A percentile compares a stretch with the other conserved stretches of the same genome.
Conservation (phyloP, 2,113 vertebrate species). For the Pedionomus torquatus region DNA sequence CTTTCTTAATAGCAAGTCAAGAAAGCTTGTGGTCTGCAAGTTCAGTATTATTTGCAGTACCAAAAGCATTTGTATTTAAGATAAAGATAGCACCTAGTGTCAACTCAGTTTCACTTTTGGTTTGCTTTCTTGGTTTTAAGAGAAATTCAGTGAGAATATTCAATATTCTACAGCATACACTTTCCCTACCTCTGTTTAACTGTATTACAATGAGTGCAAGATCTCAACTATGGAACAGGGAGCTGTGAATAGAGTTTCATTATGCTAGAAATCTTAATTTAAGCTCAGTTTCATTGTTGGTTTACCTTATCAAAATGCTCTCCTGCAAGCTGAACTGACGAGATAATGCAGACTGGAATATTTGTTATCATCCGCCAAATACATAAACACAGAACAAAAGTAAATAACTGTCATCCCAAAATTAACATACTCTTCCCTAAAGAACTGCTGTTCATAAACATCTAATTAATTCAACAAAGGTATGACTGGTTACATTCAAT, state of each 20-base stretch:
- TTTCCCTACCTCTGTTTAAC: not conserved
- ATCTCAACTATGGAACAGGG: not conserved
- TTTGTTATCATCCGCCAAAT: constrained; percentile 21
- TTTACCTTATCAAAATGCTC: constrained; percentile 49
- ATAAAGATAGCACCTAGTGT: not conserved
- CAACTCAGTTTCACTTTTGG: not conserved
- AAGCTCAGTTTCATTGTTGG: constrained; percentile 38
- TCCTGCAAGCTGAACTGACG: constrained; percentile 47
- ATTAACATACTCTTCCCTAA: constrained; percentile 47
- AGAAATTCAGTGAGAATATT: not conserved
- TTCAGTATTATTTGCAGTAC: not conserved
- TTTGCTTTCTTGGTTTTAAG: not conserved
- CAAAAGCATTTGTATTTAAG: not conserved
- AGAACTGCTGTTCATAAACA: constrained; percentile 49
- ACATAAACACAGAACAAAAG: constrained; percentile 47
- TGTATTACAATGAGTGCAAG: not conserved
- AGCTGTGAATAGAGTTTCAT: constrained; percentile 15
- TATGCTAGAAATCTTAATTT: constrained; percentile 57
- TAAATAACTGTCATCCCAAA: constrained; percentile 48
- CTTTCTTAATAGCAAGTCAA: rapidly evolving
- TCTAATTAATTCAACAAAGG: constrained; percentile 46
- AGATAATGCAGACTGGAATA: constrained; percentile 56
- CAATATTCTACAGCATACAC: not conserved
- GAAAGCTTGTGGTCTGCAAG: not conserved
- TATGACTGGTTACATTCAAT: not conserved